Percentiles rank a stretch among this genome's conserved stretches.
These are phyloP conservation scores for Ageneiosus marmoratus DNA, from an alignment of 2,113 vertebrate species.

Conservation along the genomic window DNA sequence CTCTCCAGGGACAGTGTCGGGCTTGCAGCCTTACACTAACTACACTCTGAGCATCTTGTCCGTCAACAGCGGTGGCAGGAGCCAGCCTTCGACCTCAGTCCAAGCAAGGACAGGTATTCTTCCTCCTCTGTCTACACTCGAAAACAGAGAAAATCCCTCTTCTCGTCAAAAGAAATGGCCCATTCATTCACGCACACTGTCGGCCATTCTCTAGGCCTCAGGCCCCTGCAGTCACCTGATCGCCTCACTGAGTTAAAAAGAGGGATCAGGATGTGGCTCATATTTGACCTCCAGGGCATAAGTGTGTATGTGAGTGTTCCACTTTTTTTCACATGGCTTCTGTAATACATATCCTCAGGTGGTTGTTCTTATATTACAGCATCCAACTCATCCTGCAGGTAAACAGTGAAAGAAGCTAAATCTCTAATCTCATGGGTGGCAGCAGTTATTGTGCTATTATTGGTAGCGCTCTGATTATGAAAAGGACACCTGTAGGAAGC, in stretches of 20 bases:
- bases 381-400: slow-evolving; percentile 48
- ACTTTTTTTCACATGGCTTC: slow-evolving; percentile 2
- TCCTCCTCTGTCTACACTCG: slow-evolving; percentile 15
- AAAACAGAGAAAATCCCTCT: neutral
- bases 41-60: slow-evolving; percentile 84
- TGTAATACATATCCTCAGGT: slow-evolving; percentile 35
- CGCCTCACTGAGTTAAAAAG: slow-evolving; percentile 55
- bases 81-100: slow-evolving; percentile 78
- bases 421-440: neutral
- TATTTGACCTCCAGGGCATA: slow-evolving; percentile 30
- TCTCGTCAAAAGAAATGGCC: slow-evolving; percentile 43
- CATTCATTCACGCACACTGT: slow-evolving; percentile 46
- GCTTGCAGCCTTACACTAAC: slow-evolving; percentile 79
- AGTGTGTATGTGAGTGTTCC: slow-evolving; percentile 12
- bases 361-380: slow-evolving; percentile 50
- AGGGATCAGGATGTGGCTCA: slow-evolving; percentile 40
- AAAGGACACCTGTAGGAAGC: slow-evolving; percentile 14
- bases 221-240: slow-evolving; percentile 58
- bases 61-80: slow-evolving; percentile 75
- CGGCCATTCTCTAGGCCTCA: slow-evolving; percentile 41
- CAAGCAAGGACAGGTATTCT: slow-evolving; percentile 84
- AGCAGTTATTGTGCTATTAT: slow-evolving; percentile 14
- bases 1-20: slow-evolving; percentile 79
- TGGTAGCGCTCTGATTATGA: neutral
- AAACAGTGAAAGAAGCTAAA: slow-evolving; percentile 57